Evolutionary conservation across 2,888 invertebrate species (phyloP), one percentile per base, ranked within the genome.

Genomic region (Melipona bicolor): DNA sequence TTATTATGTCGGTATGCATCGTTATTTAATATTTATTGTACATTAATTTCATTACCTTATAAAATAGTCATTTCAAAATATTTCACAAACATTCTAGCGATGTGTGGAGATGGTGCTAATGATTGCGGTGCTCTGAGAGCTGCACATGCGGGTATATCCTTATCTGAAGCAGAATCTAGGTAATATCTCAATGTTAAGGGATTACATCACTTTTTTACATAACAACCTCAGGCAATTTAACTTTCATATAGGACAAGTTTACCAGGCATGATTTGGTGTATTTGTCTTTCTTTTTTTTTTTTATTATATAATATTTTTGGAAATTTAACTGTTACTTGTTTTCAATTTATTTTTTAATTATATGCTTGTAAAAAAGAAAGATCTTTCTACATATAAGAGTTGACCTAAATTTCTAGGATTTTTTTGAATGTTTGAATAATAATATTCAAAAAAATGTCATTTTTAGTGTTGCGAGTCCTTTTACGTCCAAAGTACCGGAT

Each of bases 71-170:
- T 49, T 80, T 70, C 5, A 70, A 76, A 78, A 32, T 71, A 50
- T n/a, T 94, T 94, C 94, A 93, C 70, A 79, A 72, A 77, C n/a
- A n/a, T 95, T 87, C 27, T 87, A 95, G 95, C 93, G 75, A 96
- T 96, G 96, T 96, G 96, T 93, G 97, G 96, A 49, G 97, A 97
- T 93, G 97, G 97, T 52, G 97, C 97, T 49, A 97, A 98, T 94
- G 98, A 98, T 95, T 98, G 98, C 94, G 98, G 98, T 67, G 98
- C 98, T 5, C 95, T 98, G 74, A 97, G 98, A 95, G 97, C 97
- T 19, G 98, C 98, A 0, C 98, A 98, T 92, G 97, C 97, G 52
- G 98, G 98, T 43, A 97, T 98, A 84, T 98, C 98, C 1, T 95
- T 98, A 62, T 98, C 98, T 0, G 97, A 98, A 94, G 97, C 98